Percentiles rank a stretch among this genome's conserved stretches.
These are phyloP conservation scores for Andrena flavipes DNA, from an alignment of 2,888 invertebrate genomes.

Conservation along the genomic window DNA sequence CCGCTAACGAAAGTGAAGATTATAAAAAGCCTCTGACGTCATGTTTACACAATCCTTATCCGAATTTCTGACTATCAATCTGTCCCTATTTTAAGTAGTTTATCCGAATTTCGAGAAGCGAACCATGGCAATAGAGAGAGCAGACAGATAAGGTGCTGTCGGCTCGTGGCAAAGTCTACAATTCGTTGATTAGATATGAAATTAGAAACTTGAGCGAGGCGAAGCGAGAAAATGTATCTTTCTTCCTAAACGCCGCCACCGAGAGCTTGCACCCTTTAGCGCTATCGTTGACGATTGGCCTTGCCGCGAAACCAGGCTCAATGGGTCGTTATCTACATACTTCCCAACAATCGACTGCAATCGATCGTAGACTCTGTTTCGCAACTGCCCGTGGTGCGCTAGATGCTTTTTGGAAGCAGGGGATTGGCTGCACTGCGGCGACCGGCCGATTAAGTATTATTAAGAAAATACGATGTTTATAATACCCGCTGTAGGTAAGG, in stretches of 20 bases:
- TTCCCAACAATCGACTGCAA: no score
- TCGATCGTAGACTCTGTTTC: neutral
- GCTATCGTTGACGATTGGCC: no score
- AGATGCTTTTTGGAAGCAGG: neutral
- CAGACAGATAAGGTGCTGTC: constrained; percentile 34
- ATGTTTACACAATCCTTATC: constrained; percentile 18
- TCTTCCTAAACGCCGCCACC: neutral
- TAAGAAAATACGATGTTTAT: constrained; percentile 16
- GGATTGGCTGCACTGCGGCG: neutral
- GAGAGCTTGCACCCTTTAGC: neutral
- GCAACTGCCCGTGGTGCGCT: neutral
- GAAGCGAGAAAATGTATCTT: constrained; percentile 8
- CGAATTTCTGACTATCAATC: neutral
- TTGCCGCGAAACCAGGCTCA: no score
- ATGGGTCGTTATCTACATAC: no score
- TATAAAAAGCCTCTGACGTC: neutral
- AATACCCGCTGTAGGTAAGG: constrained; percentile 49
- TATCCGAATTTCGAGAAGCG: constrained; percentile 34
- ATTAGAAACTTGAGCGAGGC: constrained; percentile 36
- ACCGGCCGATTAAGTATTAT: constrained; percentile 30
- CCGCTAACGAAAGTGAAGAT: neutral
- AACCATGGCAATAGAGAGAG: constrained; percentile 23
- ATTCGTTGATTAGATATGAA: constrained; percentile 55
- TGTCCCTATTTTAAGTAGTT: neutral
- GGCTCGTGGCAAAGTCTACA: constrained; percentile 51